A percentile compares a stretch with the other conserved stretches of the same genome.
These are phyloP conservation scores for Xestia c-nigrum DNA, from an alignment of 2,888 invertebrate species.

Conservation along the genomic window DNA sequence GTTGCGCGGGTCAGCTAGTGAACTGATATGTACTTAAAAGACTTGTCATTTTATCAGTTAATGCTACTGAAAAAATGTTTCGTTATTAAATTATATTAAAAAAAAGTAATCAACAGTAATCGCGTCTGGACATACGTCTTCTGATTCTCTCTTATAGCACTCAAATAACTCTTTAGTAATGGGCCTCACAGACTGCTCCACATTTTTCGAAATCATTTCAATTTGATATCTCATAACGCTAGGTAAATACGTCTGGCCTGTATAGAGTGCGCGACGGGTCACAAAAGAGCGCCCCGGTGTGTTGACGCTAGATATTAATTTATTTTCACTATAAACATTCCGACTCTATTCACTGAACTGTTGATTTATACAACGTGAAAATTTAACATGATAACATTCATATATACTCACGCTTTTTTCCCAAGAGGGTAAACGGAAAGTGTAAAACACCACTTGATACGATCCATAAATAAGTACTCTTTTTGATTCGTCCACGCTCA, in stretches of 20 bases:
- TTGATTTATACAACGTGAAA: conserved; percentile 44
- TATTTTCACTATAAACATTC: conserved; percentile 67
- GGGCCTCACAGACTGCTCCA: not conserved
- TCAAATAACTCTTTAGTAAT: conserved; percentile 1
- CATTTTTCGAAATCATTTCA: conserved; percentile 8
- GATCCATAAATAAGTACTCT: not conserved
- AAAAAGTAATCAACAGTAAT: not conserved
- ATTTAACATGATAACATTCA: not conserved
- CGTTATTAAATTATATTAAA: no score
- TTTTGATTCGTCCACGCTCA: not conserved
- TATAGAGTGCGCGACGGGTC: conserved; percentile 18
- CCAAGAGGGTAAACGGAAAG: no score
- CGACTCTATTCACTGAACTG: conserved; percentile 44
- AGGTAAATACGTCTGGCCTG: conserved; percentile 45
- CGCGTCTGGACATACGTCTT: not conserved
- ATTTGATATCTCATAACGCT: conserved; percentile 30
- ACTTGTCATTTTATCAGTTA: no score
- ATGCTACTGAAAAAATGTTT: no score
- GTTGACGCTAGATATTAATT: conserved; percentile 62
- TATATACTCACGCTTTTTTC: not conserved
- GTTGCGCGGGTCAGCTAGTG: no score
- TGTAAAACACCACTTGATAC: not conserved
- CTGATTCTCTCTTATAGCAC: not conserved
- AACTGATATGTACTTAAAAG: no score
- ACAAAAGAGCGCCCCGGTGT: conserved; percentile 46